Evolutionary conservation across 2,888 invertebrate genomes (phyloP).

Genomic region (Aphodius granarius): DNA sequence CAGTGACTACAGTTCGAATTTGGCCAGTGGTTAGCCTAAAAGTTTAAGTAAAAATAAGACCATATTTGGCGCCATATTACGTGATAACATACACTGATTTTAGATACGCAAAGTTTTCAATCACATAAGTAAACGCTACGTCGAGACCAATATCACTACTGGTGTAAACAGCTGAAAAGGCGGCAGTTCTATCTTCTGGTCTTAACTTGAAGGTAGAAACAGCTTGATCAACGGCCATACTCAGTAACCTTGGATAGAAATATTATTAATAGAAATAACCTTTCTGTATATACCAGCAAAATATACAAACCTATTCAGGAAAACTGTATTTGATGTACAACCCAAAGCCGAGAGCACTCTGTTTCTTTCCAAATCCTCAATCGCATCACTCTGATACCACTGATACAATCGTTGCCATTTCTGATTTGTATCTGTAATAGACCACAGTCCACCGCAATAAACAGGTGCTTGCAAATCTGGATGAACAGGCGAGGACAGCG

Average conservation of each 20-base stretch:
- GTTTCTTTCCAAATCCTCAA: slow-evolving; percentile 58
- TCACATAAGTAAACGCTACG: slow-evolving; percentile 37
- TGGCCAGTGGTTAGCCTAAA: background rate
- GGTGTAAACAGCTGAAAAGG: slow-evolving; percentile 25
- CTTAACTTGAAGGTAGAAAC: background rate
- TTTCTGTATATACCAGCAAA: background rate
- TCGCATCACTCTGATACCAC: background rate
- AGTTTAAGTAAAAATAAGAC: background rate
- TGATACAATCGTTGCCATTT: slow-evolving; percentile 35
- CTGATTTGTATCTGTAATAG: slow-evolving; percentile 51
- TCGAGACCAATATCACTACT: slow-evolving; percentile 37
- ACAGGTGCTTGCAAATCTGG: slow-evolving; percentile 60
- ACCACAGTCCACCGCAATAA: slow-evolving; percentile 62
- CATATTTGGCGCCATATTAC: background rate
- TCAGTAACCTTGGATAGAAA: slow-evolving; percentile 2
- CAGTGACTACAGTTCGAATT: background rate
- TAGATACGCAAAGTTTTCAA: slow-evolving; percentile 30
- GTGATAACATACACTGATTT: background rate
- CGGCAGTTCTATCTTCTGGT: slow-evolving; percentile 1
- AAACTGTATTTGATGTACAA: slow-evolving; percentile 59
- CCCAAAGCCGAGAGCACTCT: slow-evolving; percentile 65
- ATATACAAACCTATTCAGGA: slow-evolving; percentile 56
- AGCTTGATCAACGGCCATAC: background rate
- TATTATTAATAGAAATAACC: background rate
- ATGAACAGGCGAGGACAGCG: slow-evolving; percentile 59